Conservation (phyloP, 2,888 invertebrate genomes). For the Eristalis tenax region DNA sequence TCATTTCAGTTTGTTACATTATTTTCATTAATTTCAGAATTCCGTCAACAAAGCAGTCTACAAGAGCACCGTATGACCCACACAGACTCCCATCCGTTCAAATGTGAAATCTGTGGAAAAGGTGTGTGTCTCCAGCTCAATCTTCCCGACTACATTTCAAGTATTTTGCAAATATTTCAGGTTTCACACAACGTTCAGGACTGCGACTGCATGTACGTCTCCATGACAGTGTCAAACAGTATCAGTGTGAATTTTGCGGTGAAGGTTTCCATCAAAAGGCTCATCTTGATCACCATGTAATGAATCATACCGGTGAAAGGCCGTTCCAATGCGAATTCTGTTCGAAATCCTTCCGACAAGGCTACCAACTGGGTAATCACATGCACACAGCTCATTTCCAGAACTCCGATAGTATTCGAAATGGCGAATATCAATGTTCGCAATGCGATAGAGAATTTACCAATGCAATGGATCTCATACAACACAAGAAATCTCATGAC, state of each 20-base stretch:
- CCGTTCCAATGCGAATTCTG: slow-evolving; percentile 67
- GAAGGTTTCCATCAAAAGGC: slow-evolving; percentile 60
- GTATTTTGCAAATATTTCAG: slow-evolving; percentile 7
- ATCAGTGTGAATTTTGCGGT: slow-evolving; percentile 68
- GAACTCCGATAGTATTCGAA: slow-evolving; percentile 16
- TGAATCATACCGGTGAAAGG: slow-evolving; percentile 57
- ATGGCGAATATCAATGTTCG: slow-evolving; percentile 40
- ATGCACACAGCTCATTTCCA: slow-evolving; percentile 54
- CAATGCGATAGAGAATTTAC: slow-evolving; percentile 38
- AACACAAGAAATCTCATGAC: slow-evolving; percentile 52
- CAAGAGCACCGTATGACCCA: slow-evolving; percentile 74
- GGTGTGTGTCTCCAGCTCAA: slow-evolving; percentile 13
- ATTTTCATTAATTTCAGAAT: slow-evolving; percentile 52
- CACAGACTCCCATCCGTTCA: slow-evolving; percentile 73
- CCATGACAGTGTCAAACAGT: slow-evolving; percentile 55
- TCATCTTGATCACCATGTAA: slow-evolving; percentile 55
- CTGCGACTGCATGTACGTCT: slow-evolving; percentile 69
- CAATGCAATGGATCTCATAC: slow-evolving; percentile 39
- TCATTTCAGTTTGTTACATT: no score
- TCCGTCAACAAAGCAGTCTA: slow-evolving; percentile 73
- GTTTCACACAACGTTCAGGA: slow-evolving; percentile 73
- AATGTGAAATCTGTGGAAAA: slow-evolving; percentile 74
- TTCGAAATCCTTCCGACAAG: slow-evolving; percentile 47
- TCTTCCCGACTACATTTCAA: not conserved
- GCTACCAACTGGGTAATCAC: slow-evolving; percentile 61